Base-by-base conservation (phyloP, 2,797 vertebrate species). In the Selene dorsalis region DNA sequence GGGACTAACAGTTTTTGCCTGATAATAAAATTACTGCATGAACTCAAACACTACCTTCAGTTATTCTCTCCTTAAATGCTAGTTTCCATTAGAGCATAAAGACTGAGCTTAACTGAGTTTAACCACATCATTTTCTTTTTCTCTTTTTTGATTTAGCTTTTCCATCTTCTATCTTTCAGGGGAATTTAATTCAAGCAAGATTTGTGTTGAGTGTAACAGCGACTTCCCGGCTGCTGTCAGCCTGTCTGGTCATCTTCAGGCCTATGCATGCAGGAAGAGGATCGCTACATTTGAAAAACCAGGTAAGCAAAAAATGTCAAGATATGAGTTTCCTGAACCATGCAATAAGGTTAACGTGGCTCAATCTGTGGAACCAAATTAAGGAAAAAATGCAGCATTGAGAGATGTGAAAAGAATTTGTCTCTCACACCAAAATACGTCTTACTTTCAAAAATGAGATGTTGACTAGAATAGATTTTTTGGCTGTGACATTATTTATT, bases 231-330 rank as follows among this genome's bases (percentile, higher is more conserved):
- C 95, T 89, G 95, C 94, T 87, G 95, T 96, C 93, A 95, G 93
- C 92, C 92, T 96, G 92, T 96, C 96, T 92, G 96, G 94, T 94
- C 96, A 95, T 89, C 94, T 96, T 85, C 93, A 90, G 93, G 95
- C 95, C 88, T 96, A 94, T 91, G 93, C 95, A 90, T 93, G 94
- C 91, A 96, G 96, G 94, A 97, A 96, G 94, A 96, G 95, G 92
- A 94, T 94, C 78, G 95, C 94, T 90, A 92, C 96, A 93, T 92
- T 96, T 92, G 95, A 96, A 92, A 95, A 94, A 92, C 93, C 95
- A 93, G 95, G 96, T 97, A 95, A 87, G 94, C 93, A 14, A 16
- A 16, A 17, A 14, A 28, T 55, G 24, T 55, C 52, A 26, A 16
- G 1, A 16, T 26, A 13, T 26, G 12, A 18, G 1, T 47, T 16